Evolutionary conservation across 2,113 vertebrate genomes (phyloP).

Genomic region (Fulmarus glacialis): DNA sequence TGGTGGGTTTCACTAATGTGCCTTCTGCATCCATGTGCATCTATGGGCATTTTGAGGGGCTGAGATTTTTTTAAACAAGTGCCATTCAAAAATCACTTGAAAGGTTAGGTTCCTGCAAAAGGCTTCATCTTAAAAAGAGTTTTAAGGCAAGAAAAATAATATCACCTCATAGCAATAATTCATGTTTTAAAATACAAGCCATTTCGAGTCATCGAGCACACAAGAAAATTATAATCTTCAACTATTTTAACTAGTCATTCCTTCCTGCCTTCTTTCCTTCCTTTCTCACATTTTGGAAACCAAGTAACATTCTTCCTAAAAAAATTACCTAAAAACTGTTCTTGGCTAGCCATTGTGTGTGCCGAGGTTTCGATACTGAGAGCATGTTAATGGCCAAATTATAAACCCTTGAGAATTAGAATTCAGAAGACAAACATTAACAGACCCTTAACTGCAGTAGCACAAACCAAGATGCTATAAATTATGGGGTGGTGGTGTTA

Average conservation of each 20-base stretch:
- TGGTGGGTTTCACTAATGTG: background rate
- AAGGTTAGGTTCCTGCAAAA: background rate
- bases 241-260: constrained; percentile 53
- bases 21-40: background rate
- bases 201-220: background rate
- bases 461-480: constrained; percentile 59
- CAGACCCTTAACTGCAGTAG: constrained; percentile 52
- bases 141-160: background rate
- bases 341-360: constrained; percentile 36
- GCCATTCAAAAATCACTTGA: background rate
- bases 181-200: background rate
- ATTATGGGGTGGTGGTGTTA: constrained; percentile 71
- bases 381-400: constrained; percentile 57
- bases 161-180: background rate
- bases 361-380: constrained; percentile 43
- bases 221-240: constrained; percentile 54
- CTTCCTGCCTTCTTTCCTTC: constrained; percentile 67
- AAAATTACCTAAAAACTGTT: constrained; percentile 45
- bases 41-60: background rate
- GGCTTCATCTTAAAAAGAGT: background rate
- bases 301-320: constrained; percentile 29
- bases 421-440: constrained; percentile 48
- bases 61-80: background rate
- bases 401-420: constrained; percentile 56
- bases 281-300: constrained; percentile 69